phyloP scores from a whole-genome alignment of 1,140 invertebrate species.

The Lethocerus indicus region DNA sequence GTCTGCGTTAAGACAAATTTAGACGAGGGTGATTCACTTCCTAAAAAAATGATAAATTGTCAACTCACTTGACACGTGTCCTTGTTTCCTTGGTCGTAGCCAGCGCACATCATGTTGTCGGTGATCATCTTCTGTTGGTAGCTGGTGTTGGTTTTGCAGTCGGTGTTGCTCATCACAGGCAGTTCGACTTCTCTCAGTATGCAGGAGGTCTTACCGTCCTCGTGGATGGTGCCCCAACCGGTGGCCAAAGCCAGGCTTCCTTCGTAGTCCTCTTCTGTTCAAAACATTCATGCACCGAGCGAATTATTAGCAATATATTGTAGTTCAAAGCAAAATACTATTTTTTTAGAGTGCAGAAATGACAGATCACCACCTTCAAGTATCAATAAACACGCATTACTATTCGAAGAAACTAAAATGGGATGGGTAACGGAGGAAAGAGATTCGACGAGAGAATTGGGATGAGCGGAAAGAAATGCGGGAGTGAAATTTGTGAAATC shows the following conservation, averaged over 20 bases:
- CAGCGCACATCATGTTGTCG: constrained; percentile 74
- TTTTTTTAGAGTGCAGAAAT: too few species aligned
- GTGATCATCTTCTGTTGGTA: constrained; percentile 63
- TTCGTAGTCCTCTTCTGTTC: constrained; percentile 45
- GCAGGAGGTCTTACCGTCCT: constrained; percentile 64
- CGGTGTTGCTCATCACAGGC: constrained; percentile 58
- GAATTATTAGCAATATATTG: too few species aligned
- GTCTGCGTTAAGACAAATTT: background rate
- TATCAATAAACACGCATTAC: too few species aligned
- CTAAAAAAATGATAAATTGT: background rate
- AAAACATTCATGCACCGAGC: too few species aligned
- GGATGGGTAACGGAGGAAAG: too few species aligned
- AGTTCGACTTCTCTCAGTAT: constrained; percentile 64
- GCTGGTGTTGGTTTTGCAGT: constrained; percentile 53
- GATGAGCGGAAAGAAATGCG: too few species aligned
- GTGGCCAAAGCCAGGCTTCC: constrained; percentile 50
- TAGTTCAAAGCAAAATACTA: too few species aligned
- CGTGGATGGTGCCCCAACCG: constrained; percentile 70
- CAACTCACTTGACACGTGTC: constrained; percentile 66
- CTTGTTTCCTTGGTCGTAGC: constrained; percentile 54
- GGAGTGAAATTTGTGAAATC: too few species aligned
- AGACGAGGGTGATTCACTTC: background rate
- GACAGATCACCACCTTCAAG: too few species aligned
- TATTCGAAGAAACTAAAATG: too few species aligned
- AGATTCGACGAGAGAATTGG: too few species aligned